Percentiles rank a stretch among this genome's conserved stretches.
Evolutionary conservation across 1,140 invertebrate species (phyloP).

Genomic region (Latrodectus geometricus): DNA sequence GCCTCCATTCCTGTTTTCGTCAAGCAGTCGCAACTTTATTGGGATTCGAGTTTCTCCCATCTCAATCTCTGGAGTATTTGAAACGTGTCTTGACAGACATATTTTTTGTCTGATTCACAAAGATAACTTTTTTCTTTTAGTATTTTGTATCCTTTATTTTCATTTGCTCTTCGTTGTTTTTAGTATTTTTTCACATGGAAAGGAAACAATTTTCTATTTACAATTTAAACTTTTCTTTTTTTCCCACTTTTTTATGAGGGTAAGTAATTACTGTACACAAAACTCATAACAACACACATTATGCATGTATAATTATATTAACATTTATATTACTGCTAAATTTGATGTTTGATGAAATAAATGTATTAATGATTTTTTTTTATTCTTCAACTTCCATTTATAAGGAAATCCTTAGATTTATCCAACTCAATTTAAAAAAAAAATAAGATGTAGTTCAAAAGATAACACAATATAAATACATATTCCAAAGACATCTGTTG

Average conservation of each 20-base stretch:
- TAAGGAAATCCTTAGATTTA: no score
- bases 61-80: slow-evolving; percentile 37
- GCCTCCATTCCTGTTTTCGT: background rate
- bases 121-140: background rate
- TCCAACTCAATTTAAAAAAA: no score
- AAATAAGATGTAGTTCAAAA: no score
- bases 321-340: no score
- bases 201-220: background rate
- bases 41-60: slow-evolving; percentile 37
- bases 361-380: no score
- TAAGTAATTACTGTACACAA: no score
- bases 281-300: no score
- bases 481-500: no score
- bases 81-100: slow-evolving; percentile 48
- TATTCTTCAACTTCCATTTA: no score
- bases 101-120: background rate
- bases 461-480: no score
- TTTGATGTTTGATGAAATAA: no score
- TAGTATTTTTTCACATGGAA: background rate
- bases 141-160: background rate
- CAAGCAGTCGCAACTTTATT: slow-evolving; percentile 48
- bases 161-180: background rate
- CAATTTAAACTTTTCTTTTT: background rate
- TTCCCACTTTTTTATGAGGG: background rate
- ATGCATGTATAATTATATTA: no score